A percentile compares a stretch with the other conserved stretches of the same genome.
These are phyloP conservation scores for Eulithis prunata DNA, from an alignment of 2,888 invertebrate genomes.

Conservation along the genomic window DNA sequence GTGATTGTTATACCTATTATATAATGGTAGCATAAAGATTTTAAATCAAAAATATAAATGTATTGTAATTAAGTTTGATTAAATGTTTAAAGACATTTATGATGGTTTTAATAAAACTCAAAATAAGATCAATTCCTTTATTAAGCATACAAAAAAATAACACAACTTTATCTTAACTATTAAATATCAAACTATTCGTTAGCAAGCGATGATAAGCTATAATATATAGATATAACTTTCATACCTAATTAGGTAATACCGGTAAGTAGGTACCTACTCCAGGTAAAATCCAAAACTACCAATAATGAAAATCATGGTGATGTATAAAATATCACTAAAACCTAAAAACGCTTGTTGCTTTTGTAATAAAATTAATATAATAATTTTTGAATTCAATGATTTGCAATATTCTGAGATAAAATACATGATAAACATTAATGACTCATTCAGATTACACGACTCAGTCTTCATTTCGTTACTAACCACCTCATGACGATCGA, in stretches of 20 bases:
- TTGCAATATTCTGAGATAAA: slow-evolving; percentile 6
- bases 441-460: slow-evolving; percentile 56
- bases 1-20: too few relatives aligned
- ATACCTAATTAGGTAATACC: neutral
- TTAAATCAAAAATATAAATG: neutral
- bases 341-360: neutral
- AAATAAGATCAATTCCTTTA: slow-evolving; percentile 53
- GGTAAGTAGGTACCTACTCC: neutral
- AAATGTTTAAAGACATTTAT: neutral
- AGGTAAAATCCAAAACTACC: neutral
- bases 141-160: slow-evolving; percentile 62
- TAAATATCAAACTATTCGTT: slow-evolving; percentile 38
- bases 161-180: slow-evolving; percentile 53
- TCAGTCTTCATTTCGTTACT: slow-evolving; percentile 64
- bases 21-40: neutral
- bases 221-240: neutral
- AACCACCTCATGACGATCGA: slow-evolving; percentile 26
- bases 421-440: slow-evolving; percentile 30
- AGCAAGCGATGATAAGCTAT: slow-evolving; percentile 33
- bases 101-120: slow-evolving; percentile 17
- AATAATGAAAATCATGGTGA: neutral
- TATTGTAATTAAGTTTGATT: slow-evolving; percentile 1
- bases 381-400: neutral
- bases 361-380: slow-evolving; percentile 8
- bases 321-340: slow-evolving; percentile 3